phyloP scores from a whole-genome alignment of 1,140 invertebrate species.

The Drosophila sturtevanti region DNA sequence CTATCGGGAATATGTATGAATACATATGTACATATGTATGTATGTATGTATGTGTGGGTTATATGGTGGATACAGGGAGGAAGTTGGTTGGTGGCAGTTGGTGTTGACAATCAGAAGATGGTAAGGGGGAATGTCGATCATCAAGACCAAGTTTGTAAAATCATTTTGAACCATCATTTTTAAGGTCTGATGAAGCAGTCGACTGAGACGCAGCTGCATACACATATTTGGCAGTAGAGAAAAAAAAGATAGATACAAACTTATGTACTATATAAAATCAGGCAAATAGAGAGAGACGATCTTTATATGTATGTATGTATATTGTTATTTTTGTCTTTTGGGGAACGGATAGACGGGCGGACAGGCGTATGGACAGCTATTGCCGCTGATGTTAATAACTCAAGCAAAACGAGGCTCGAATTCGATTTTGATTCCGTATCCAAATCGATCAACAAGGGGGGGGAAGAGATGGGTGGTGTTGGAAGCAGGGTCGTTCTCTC shows the following conservation, averaged over 20 bases:
- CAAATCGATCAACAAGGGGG: constrained; percentile 34
- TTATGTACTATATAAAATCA: background rate
- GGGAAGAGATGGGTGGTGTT: no score
- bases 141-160: constrained; percentile 56
- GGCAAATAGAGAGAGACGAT: constrained; percentile 22
- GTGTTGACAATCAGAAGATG: background rate
- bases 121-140: background rate
- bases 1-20: no score
- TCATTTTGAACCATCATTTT: constrained; percentile 57
- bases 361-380: background rate
- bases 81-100: constrained; percentile 22
- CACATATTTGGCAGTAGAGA: constrained; percentile 27
- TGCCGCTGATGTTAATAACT: constrained; percentile 20
- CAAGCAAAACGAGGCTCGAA: constrained; percentile 46
- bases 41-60: constrained; percentile 20
- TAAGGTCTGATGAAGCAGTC: constrained; percentile 30
- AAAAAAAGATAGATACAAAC: constrained; percentile 6
- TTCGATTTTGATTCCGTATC: constrained; percentile 24
- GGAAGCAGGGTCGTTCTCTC: background rate
- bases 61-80: constrained; percentile 13
- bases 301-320: no score
- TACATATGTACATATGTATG: no score
- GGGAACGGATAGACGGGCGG: background rate
- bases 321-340: background rate
- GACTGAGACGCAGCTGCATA: constrained; percentile 31